Conservation (phyloP, 2,113 vertebrate species). For the Pimephales promelas region DNA sequence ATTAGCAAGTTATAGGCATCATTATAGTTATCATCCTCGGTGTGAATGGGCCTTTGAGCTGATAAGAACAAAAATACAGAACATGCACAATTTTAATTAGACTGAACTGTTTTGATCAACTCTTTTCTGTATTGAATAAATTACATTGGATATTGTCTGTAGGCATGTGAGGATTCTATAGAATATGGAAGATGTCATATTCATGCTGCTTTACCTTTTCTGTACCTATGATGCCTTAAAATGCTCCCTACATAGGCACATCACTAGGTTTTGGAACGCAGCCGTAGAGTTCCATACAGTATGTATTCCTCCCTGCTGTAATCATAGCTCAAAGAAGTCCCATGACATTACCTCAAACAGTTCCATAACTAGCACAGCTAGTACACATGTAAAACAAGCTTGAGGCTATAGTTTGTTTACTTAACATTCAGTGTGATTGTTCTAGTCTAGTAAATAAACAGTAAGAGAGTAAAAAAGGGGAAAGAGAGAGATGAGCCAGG, state of each 20-base stretch:
- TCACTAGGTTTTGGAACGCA: not conserved
- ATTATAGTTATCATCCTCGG: not conserved
- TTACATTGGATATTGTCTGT: not conserved
- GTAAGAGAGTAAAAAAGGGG: not conserved
- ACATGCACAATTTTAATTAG: not conserved
- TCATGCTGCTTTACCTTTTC: not conserved
- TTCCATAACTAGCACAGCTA: not conserved
- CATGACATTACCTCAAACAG: not conserved
- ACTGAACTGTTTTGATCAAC: not conserved
- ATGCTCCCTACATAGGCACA: not conserved
- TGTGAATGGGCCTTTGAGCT: not conserved
- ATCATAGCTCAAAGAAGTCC: not conserved
- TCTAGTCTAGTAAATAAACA: constrained; percentile 4
- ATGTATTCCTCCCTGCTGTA: not conserved
- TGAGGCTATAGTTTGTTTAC: constrained; percentile 8
- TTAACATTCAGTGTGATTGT: not conserved
- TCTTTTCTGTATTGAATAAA: not conserved
- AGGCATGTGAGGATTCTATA: too few relatives aligned
- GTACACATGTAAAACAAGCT: constrained; percentile 21
- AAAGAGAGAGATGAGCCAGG: constrained; percentile 39
- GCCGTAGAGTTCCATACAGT: not conserved
- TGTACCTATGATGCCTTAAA: not conserved
- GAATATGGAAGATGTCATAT: not conserved
- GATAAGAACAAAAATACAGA: not conserved
- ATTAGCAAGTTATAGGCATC: not conserved